Conservation (phyloP, 2,797 vertebrate species). For the Sphenodon punctatus region DNA sequence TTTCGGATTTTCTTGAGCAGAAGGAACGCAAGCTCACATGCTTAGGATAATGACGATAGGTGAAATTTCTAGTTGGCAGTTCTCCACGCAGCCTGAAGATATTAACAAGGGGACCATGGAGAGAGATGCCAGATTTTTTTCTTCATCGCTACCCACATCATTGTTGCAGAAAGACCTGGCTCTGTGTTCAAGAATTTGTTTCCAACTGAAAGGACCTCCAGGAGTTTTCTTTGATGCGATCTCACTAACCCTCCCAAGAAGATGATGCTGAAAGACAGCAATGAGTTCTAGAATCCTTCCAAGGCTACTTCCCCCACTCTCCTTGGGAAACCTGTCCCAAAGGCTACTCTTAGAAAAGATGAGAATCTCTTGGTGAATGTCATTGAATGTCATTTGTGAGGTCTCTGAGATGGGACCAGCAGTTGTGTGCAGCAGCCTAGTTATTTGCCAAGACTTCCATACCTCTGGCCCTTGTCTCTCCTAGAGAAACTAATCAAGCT, state of each 20-base stretch:
- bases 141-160: slow-evolving; percentile 31
- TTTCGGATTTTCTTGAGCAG: slow-evolving; percentile 31
- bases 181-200: slow-evolving; percentile 63
- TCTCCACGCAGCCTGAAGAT: slow-evolving; percentile 67
- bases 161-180: slow-evolving; percentile 49
- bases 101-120: slow-evolving; percentile 41
- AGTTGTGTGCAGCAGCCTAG: too few relatives aligned
- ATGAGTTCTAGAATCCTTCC: slow-evolving; percentile 30
- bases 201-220: slow-evolving; percentile 60
- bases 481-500: too few relatives aligned
- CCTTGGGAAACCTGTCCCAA: slow-evolving; percentile 29
- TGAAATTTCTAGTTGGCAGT: slow-evolving; percentile 60
- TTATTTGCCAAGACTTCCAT: too few relatives aligned
- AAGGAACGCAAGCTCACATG: slow-evolving; percentile 12
- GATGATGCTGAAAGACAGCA: slow-evolving; percentile 44
- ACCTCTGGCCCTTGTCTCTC: too few relatives aligned
- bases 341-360: slow-evolving; percentile 34
- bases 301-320: not conserved
- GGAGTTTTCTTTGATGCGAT: slow-evolving; percentile 63
- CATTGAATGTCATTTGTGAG: too few relatives aligned
- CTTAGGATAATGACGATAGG: slow-evolving; percentile 49
- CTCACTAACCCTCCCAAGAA: slow-evolving; percentile 55
- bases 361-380: slow-evolving; percentile 30
- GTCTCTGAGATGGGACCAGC: too few relatives aligned
- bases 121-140: slow-evolving; percentile 50